Conservation (phyloP, 2,113 vertebrate species). For the Oceanites oceanicus region DNA sequence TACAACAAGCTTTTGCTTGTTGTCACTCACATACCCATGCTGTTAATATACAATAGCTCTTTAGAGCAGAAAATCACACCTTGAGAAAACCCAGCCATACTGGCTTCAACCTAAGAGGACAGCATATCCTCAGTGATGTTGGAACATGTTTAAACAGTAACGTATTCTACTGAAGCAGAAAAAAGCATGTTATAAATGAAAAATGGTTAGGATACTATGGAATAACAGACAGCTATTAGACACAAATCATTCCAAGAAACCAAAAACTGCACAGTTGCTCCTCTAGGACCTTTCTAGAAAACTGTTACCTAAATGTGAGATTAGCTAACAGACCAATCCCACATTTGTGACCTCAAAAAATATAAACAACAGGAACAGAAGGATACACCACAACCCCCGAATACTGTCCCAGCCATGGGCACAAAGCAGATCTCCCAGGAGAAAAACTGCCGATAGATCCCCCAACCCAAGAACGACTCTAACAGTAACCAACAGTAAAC, state of each 20-base stretch:
- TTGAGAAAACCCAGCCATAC: neutral
- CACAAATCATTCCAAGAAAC: neutral
- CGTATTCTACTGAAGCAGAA: neutral
- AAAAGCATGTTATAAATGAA: neutral
- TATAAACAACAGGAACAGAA: rapidly evolving
- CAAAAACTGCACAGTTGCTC: neutral
- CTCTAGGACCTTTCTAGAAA: neutral
- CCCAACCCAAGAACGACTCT: rapidly evolving
- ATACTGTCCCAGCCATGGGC: neutral
- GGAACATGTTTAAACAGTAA: neutral
- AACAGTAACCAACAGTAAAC: rapidly evolving
- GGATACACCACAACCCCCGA: rapidly evolving
- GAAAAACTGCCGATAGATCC: too few relatives aligned
- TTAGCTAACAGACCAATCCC: neutral
- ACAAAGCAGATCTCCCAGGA: neutral
- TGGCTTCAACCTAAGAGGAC: neutral
- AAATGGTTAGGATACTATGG: neutral
- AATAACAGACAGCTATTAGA: neutral
- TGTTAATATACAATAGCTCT: neutral
- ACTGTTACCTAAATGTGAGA: rapidly evolving
- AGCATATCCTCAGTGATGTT: rapidly evolving
- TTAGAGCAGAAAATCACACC: neutral
- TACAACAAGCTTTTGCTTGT: neutral
- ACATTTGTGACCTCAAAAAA: neutral
- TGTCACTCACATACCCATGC: neutral